Conservation (phyloP, 1,140 invertebrate genomes). For the Drosophila kurseongensis region DNA sequence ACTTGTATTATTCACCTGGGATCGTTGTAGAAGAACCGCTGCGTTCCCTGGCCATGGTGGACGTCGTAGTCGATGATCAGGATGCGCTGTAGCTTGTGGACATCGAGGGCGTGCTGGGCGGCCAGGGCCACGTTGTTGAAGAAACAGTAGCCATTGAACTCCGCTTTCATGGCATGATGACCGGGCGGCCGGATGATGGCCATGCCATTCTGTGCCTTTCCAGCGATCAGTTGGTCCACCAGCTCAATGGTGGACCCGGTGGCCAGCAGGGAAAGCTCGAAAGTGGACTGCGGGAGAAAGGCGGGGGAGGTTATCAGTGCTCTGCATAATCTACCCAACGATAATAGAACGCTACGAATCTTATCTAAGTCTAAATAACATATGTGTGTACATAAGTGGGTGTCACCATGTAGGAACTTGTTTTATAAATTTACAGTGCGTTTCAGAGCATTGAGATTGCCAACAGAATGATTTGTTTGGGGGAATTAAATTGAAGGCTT, state of each 20-base stretch:
- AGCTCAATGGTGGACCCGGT: slow-evolving; percentile 93
- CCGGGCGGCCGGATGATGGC: slow-evolving; percentile 95
- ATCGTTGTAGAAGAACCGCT: slow-evolving; percentile 97
- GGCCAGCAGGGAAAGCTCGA: slow-evolving; percentile 90
- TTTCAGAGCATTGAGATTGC: not conserved
- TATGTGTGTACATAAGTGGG: not conserved
- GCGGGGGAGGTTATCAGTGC: slow-evolving; percentile 11
- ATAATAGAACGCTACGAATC: not conserved
- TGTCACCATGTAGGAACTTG: not conserved
- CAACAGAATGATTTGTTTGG: not conserved
- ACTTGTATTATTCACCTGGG: slow-evolving; percentile 85
- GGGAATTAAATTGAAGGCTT: not conserved
- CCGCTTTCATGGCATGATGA: slow-evolving; percentile 97
- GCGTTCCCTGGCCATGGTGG: slow-evolving; percentile 97
- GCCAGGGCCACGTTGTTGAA: slow-evolving; percentile 99
- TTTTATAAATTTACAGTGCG: slow-evolving; percentile 18
- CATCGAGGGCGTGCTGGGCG: slow-evolving; percentile 91
- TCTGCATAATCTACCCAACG: not conserved
- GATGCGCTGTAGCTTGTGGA: slow-evolving; percentile 87
- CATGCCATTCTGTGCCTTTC: slow-evolving; percentile 93
- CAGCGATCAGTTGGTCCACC: slow-evolving; percentile 89
- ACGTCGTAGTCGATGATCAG: slow-evolving; percentile 99
- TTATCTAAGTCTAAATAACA: slow-evolving; percentile 8
- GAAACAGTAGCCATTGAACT: slow-evolving; percentile 95
- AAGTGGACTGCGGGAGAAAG: slow-evolving; percentile 89